These are phyloP conservation scores for Pteronura brasiliensis DNA, from an alignment of 2,113 vertebrate species.

Conservation along the genomic window DNA sequence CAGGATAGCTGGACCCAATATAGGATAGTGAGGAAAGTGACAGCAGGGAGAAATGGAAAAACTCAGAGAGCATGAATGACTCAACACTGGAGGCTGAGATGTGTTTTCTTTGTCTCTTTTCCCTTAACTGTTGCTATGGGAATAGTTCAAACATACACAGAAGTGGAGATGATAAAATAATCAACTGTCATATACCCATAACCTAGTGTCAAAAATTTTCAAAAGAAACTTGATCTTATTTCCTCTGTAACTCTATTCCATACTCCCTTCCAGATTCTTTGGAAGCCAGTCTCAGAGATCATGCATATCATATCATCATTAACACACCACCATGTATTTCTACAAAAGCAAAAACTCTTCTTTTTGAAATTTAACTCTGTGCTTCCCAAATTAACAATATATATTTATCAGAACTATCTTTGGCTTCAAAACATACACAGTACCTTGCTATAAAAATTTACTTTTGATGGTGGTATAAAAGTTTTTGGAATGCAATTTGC, in stretches of 20 bases:
- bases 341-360: background rate
- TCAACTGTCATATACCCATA: background rate
- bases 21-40: background rate
- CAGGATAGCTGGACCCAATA: background rate
- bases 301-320: background rate
- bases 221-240: background rate
- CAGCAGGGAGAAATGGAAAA: background rate
- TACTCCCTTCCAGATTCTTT: background rate
- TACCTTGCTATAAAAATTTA: background rate
- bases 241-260: background rate
- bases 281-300: background rate
- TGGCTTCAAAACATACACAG: background rate
- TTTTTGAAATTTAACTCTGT: background rate
- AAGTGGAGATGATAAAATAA: background rate
- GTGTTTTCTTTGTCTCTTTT: background rate
- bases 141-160: conserved; percentile 2
- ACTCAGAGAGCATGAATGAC: background rate
- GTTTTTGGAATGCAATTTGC: background rate
- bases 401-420: background rate
- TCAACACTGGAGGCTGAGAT: background rate
- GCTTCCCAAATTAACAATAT: background rate
- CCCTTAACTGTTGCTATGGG: background rate
- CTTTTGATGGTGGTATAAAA: background rate
- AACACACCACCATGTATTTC: background rate
- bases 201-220: background rate